A percentile compares a stretch with the other conserved stretches of the same genome.
Evolutionary conservation across 2,888 invertebrate genomes (phyloP).

Genomic region (Lepidochrysops patricia): DNA sequence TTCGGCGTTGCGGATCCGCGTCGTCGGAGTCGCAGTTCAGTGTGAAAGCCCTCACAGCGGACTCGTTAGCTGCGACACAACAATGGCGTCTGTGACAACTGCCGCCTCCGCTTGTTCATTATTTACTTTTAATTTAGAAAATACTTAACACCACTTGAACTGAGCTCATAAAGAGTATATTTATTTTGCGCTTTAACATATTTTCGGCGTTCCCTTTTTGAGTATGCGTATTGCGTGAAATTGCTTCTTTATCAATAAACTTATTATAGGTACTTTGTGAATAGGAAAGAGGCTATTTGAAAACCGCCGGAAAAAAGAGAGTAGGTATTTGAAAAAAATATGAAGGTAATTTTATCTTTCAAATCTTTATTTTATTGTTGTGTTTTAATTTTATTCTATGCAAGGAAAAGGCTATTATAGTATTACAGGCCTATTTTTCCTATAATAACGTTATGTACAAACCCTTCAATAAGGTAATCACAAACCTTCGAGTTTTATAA

Average conservation of each 20-base stretch:
- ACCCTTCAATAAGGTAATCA: neutral
- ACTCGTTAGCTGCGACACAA: constrained; percentile 1
- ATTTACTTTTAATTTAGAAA: constrained; percentile 11
- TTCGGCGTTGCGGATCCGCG: neutral
- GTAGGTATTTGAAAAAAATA: too few species aligned
- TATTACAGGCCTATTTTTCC: too few species aligned
- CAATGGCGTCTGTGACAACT: constrained; percentile 5
- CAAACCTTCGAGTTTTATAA: neutral
- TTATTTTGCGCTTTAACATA: neutral
- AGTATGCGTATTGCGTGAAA: neutral
- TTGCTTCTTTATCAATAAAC: too few species aligned
- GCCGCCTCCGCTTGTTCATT: neutral
- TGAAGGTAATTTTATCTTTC: too few species aligned
- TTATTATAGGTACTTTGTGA: neutral
- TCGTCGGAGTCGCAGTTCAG: neutral
- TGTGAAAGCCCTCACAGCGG: neutral
- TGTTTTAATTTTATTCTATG: too few species aligned
- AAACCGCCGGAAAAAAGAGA: too few species aligned
- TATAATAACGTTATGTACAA: too few species aligned
- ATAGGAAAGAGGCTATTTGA: too few species aligned
- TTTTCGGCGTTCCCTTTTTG: constrained; percentile 1
- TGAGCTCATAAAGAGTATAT: neutral
- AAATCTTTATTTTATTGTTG: too few species aligned
- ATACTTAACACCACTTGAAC: constrained; percentile 7
- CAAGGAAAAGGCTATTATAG: too few species aligned